Evolutionary conservation across 2,113 vertebrate genomes (phyloP), one percentile per base, ranked within the genome.

Genomic region (Gadus chalcogrammus): DNA sequence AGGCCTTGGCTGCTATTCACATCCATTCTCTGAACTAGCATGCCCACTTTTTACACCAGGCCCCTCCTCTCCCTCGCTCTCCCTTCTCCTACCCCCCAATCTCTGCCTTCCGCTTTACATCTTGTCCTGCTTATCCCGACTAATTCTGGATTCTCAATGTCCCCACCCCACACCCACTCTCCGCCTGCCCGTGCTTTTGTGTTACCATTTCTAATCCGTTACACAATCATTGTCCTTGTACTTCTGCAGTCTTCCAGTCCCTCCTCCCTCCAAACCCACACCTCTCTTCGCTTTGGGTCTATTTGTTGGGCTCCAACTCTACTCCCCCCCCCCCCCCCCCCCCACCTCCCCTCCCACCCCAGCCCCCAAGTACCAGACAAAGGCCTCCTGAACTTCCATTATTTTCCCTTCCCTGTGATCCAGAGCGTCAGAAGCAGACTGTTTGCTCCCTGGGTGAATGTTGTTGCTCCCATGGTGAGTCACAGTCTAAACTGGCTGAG

Each of bases 1-100:
- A 87, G 83, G 80, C 83, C 72, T 88, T 85, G 85, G 87, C 83
- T 85, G 84, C 84, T 75, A 83, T 86, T 88, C 85, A 77, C 82
- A 82, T 82, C 74, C 79, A 85, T 88, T 88, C 87, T 82, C 79
- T 81, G 79, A 88, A 81, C 83, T 83, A 82, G 76, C 84, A 78
- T 77, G 60, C 75, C 77, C 68, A 61, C 79, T 69, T 74, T 68
- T 72, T 72, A 55, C 68, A 65, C 60, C 16, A 79, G 81, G 7
- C 77, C 76, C 68, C 76, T 75, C 56, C 78, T 70, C 31, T 69
- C 58, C 75, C 11, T 61, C 22, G 38, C 27, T 64, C 84, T 85
- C 66, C 53, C 68, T 79, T 75, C 74, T 80, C 78, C 81, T 81
- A 79, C 79, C 71, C 79, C 31, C 31, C 31, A 35, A 71, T 78